A percentile compares a stretch with the other conserved stretches of the same genome.
phyloP scores from a whole-genome alignment of 2,888 invertebrate genomes.

The Herminia tarsipennalis region DNA sequence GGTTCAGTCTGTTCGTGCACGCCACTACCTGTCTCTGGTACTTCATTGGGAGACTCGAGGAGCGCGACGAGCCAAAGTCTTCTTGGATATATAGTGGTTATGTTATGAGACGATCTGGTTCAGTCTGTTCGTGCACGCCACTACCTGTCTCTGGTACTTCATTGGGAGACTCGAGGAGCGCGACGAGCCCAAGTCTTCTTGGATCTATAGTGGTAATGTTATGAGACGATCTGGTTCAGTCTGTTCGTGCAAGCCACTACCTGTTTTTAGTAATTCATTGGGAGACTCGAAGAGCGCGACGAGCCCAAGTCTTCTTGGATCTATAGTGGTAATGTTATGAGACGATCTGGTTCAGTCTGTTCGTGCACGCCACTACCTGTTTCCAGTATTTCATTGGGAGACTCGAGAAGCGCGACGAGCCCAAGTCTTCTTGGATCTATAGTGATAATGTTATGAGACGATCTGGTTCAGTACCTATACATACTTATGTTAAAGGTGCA shows the following conservation, averaged over 20 bases:
- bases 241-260: conserved; percentile 62
- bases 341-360: conserved; percentile 67
- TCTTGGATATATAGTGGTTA: no score
- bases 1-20: conserved; percentile 70
- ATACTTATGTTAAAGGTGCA: no score
- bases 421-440: conserved; percentile 66
- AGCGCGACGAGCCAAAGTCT: conserved; percentile 40
- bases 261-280: conserved; percentile 69
- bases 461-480: no score
- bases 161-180: conserved; percentile 58
- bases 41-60: conserved; percentile 60
- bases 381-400: conserved; percentile 67
- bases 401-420: conserved; percentile 46
- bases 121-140: conserved; percentile 62
- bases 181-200: conserved; percentile 51
- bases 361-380: conserved; percentile 61
- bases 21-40: conserved; percentile 63
- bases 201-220: no score
- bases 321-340: no score
- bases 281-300: conserved; percentile 48
- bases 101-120: conserved; percentile 71
- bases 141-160: conserved; percentile 66
- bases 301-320: conserved; percentile 62
- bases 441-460: no score
- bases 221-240: conserved; percentile 67